A percentile compares a stretch with the other conserved stretches of the same genome.
phyloP scores from a whole-genome alignment of 1,140 invertebrate genomes.

The Aricia agestis region DNA sequence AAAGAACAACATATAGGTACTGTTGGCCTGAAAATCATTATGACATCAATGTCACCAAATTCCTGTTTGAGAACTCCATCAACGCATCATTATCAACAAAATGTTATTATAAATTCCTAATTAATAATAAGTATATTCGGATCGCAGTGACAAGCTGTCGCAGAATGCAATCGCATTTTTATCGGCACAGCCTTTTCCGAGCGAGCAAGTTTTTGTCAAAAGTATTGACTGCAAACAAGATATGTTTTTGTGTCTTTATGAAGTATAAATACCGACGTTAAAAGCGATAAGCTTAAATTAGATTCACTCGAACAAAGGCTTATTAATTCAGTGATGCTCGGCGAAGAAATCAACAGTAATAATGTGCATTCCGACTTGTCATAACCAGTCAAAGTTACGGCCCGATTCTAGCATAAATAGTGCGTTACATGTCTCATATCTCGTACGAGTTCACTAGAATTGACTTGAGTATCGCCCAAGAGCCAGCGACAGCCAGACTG shows the following conservation, averaged over 20 bases:
- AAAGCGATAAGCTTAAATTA: constrained; percentile 39
- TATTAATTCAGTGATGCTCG: constrained; percentile 48
- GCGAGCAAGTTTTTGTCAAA: constrained; percentile 1
- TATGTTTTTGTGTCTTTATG: constrained; percentile 24
- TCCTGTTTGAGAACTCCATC: background rate
- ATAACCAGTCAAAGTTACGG: constrained; percentile 42
- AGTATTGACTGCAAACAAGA: background rate
- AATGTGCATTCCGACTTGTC: constrained; percentile 47
- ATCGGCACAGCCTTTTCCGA: constrained; percentile 7
- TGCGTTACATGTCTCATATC: constrained; percentile 9
- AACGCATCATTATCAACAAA: background rate
- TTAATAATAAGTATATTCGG: background rate
- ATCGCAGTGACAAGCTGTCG: background rate
- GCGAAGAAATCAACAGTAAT: constrained; percentile 41
- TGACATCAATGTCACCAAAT: background rate
- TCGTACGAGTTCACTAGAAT: background rate
- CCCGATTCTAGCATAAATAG: constrained; percentile 6
- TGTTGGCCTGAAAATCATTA: too few species aligned
- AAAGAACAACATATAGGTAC: too few species aligned
- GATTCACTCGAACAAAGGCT: constrained; percentile 46
- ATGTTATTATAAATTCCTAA: background rate
- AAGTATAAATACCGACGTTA: constrained; percentile 32
- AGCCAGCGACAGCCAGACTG: too few species aligned
- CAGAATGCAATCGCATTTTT: constrained; percentile 15
- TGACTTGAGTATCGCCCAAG: background rate